These are phyloP conservation scores for Platalea minor DNA, from an alignment of 2,797 vertebrate species.

Conservation along the genomic window DNA sequence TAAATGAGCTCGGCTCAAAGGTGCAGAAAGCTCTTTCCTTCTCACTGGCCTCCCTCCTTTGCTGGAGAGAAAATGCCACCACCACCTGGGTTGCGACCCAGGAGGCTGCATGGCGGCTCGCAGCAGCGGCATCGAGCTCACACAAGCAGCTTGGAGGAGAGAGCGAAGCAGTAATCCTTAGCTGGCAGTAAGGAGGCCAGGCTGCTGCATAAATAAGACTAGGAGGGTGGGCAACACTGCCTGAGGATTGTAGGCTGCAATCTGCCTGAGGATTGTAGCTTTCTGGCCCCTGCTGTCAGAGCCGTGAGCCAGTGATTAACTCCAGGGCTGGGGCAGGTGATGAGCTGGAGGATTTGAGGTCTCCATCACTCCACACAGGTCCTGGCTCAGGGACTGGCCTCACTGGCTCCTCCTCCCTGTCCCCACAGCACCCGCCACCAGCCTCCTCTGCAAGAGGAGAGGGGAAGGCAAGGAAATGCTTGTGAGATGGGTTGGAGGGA, in stretches of 20 bases:
- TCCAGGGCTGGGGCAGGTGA: not conserved
- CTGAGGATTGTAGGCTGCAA: not conserved
- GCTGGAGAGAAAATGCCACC: not conserved
- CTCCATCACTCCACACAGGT: not conserved
- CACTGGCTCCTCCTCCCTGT: not conserved
- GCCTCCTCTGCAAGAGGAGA: not conserved
- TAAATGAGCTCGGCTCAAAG: not conserved
- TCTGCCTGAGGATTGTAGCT: not conserved
- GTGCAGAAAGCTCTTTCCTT: not conserved
- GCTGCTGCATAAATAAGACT: not conserved
- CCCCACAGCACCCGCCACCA: not conserved
- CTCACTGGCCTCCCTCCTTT: not conserved
- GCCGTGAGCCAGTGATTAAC: not conserved
- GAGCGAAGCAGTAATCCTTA: not conserved
- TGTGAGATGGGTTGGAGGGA: not conserved
- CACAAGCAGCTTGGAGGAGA: not conserved
- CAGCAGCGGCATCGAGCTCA: not conserved
- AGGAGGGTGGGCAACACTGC: not conserved
- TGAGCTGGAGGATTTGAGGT: not conserved
- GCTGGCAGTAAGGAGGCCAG: not conserved
- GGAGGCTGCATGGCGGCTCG: fast-evolving
- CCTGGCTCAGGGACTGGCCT: not conserved
- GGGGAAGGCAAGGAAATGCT: not conserved
- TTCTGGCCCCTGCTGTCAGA: not conserved
- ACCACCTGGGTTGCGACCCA: not conserved